phyloP scores from a whole-genome alignment of 2,797 vertebrate species.

The Chelonia mydas region DNA sequence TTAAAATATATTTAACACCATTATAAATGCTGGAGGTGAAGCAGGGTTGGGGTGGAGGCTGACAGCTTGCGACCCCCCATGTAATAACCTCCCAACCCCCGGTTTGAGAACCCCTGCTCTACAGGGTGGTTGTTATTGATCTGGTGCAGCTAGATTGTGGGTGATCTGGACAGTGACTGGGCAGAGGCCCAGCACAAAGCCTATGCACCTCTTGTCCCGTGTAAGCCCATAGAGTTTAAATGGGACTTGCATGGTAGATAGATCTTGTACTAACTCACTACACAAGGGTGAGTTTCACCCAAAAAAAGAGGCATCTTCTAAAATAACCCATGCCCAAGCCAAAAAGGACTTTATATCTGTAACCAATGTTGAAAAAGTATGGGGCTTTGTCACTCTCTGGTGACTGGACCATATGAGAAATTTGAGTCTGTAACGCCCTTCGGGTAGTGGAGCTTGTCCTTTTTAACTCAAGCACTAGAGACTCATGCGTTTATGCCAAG shows the following conservation, averaged over 20 bases:
- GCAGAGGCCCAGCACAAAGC: neutral
- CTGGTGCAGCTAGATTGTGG: too few species aligned
- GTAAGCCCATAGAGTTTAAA: neutral
- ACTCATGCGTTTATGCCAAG: neutral
- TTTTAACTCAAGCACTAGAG: neutral
- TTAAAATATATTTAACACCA: too few species aligned
- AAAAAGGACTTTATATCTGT: neutral
- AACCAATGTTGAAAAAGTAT: neutral
- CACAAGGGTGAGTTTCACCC: neutral
- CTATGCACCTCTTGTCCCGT: neutral
- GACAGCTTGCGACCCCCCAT: too few species aligned
- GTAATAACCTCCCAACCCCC: too few species aligned
- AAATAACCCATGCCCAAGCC: neutral
- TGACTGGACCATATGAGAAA: neutral
- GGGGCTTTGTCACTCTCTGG: neutral
- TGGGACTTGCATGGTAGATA: neutral
- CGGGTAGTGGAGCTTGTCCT: neutral
- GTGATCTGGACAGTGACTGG: too few species aligned
- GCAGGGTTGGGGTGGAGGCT: too few species aligned
- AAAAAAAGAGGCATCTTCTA: neutral
- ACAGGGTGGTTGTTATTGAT: too few species aligned
- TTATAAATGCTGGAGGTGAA: too few species aligned
- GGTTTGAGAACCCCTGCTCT: too few species aligned
- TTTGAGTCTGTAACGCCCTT: neutral
- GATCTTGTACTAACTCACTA: neutral